Percentiles rank a stretch among this genome's conserved stretches.
phyloP scores from a whole-genome alignment of 1,140 invertebrate species.

The Coboldia fuscipes region DNA sequence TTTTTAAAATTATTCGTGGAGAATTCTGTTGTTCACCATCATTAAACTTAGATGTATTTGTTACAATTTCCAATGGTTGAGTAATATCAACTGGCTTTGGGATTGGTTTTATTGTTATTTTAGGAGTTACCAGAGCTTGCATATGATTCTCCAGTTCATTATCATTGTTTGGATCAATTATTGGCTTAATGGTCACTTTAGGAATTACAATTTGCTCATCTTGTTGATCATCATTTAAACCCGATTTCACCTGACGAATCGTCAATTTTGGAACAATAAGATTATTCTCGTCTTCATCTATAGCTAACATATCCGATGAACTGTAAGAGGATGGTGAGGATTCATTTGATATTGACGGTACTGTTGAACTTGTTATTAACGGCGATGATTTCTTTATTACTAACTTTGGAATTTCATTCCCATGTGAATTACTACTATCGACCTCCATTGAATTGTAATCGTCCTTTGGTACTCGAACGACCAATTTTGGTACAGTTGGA shows the following conservation, averaged over 20 bases:
- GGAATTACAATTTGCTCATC: slow-evolving; percentile 1
- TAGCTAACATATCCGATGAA: too few species aligned
- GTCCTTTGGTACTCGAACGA: too few species aligned
- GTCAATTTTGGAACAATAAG: slow-evolving; percentile 1
- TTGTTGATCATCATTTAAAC: not conserved
- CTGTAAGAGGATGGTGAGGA: not conserved
- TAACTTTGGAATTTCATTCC: not conserved
- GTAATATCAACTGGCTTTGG: slow-evolving; percentile 1
- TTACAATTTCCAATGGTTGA: slow-evolving; percentile 1
- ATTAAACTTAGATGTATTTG: not conserved
- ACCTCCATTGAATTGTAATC: too few species aligned
- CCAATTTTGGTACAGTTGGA: too few species aligned
- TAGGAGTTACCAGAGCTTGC: not conserved
- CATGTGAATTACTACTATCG: not conserved
- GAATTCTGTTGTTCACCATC: not conserved
- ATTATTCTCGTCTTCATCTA: too few species aligned
- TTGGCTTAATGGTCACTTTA: slow-evolving; percentile 1
- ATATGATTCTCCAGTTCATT: not conserved
- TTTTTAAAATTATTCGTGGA: slow-evolving; percentile 1
- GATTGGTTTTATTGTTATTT: slow-evolving; percentile 1
- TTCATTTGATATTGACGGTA: not conserved
- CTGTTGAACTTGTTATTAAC: too few species aligned
- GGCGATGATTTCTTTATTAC: not conserved
- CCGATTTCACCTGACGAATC: not conserved
- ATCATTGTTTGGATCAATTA: not conserved